Evolutionary conservation across 2,797 vertebrate species (phyloP).

Genomic region (Enteromius fasciolatus): DNA sequence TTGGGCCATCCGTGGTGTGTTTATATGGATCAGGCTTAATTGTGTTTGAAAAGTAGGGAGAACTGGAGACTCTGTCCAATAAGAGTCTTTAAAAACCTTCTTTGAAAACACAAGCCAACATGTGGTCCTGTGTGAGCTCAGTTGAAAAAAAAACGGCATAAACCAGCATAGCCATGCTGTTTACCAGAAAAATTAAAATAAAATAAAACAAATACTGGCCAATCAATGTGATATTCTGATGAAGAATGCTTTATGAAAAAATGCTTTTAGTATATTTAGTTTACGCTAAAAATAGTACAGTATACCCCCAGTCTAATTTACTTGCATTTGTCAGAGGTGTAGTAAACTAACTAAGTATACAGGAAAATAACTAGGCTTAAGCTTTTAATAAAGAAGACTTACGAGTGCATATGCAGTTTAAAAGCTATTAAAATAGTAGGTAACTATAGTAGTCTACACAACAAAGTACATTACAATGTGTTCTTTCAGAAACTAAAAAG

Average conservation of each 20-base stretch:
- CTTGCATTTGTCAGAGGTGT: not conserved
- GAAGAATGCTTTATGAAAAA: not conserved
- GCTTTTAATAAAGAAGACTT: not conserved
- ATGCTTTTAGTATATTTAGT: not conserved
- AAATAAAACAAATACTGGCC: not conserved
- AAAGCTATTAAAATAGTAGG: not conserved
- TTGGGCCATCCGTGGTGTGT: constrained; percentile 48
- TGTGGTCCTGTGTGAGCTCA: constrained; percentile 29
- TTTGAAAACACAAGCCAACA: constrained; percentile 47
- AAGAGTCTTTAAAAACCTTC: constrained; percentile 63
- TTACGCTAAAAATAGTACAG: not conserved
- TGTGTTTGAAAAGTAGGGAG: constrained; percentile 68
- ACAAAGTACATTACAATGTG: not conserved
- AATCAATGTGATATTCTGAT: not conserved
- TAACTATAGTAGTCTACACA: not conserved
- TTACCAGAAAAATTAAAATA: not conserved
- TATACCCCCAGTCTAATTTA: not conserved
- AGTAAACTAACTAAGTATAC: not conserved
- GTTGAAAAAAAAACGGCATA: constrained; percentile 10
- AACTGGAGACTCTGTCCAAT: constrained; percentile 56
- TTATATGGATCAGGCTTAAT: constrained; percentile 67
- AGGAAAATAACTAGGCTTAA: not conserved
- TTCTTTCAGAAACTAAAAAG: not conserved
- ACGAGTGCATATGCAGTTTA: not conserved
- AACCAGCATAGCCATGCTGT: not conserved